Conservation (phyloP, 1,140 invertebrate genomes). For the Diorhabda carinulata region DNA sequence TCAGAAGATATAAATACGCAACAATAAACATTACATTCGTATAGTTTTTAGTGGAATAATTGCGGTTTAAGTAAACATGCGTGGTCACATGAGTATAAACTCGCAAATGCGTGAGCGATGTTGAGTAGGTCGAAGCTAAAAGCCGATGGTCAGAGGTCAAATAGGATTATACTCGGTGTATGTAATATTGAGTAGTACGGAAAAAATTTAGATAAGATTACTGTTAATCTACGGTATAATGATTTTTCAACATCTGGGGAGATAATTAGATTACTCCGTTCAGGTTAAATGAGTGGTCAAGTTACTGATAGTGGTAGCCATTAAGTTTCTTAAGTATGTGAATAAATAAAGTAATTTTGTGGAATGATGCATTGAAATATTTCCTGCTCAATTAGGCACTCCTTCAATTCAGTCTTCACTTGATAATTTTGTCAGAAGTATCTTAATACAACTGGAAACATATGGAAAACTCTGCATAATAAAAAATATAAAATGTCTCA, state of each 20-base stretch:
- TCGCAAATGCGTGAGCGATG: background rate
- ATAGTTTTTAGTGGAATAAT: background rate
- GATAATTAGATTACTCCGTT: background rate
- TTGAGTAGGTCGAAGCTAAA: slow-evolving; percentile 2
- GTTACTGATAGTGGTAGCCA: background rate
- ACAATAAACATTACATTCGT: background rate
- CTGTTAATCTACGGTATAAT: slow-evolving; percentile 1
- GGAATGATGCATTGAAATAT: background rate
- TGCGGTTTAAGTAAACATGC: background rate
- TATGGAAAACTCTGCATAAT: too few relatives aligned
- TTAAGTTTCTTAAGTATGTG: background rate
- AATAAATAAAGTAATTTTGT: background rate
- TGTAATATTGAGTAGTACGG: background rate
- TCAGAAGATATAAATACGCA: too few relatives aligned
- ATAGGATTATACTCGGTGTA: background rate
- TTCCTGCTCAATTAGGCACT: too few relatives aligned
- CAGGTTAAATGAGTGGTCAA: background rate
- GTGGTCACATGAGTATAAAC: background rate
- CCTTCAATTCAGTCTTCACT: too few relatives aligned
- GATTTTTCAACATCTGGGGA: background rate
- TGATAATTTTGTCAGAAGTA: too few relatives aligned
- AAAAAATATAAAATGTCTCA: too few relatives aligned
- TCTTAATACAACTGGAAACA: too few relatives aligned
- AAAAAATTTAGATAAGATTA: slow-evolving; percentile 1
- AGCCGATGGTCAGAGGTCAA: slow-evolving; percentile 1